Percentiles rank a stretch among this genome's conserved stretches.
phyloP scores from a whole-genome alignment of 1,140 invertebrate genomes.

The Camponotus floridanus region DNA sequence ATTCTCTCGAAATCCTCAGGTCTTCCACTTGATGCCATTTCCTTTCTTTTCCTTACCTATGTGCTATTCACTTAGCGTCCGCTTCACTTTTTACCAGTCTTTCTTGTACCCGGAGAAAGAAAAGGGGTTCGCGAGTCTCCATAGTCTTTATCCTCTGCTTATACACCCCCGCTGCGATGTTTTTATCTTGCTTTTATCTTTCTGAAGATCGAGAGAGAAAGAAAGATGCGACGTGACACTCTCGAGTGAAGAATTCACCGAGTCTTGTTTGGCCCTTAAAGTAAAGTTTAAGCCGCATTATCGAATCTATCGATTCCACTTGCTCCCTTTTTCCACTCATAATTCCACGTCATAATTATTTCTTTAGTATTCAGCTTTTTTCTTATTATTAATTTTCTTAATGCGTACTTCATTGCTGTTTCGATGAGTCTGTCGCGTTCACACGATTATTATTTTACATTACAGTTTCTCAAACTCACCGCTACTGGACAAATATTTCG shows the following conservation, averaged over 20 bases:
- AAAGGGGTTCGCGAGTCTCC: constrained; percentile 26
- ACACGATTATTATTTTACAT: constrained; percentile 16
- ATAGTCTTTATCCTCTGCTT: constrained; percentile 51
- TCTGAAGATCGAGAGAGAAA: neutral
- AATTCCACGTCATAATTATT: constrained; percentile 13
- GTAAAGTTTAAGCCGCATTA: constrained; percentile 73
- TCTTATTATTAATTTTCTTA: neutral
- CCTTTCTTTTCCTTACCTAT: constrained; percentile 34
- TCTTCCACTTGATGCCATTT: constrained; percentile 17
- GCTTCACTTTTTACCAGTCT: constrained; percentile 35
- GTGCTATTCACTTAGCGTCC: constrained; percentile 46
- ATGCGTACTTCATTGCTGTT: neutral
- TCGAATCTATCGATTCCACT: constrained; percentile 69
- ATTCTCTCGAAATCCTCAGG: constrained; percentile 26
- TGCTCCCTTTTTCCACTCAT: neutral
- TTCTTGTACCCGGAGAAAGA: neutral
- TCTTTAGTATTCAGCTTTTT: neutral
- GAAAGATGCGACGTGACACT: constrained; percentile 10
- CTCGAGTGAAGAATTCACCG: constrained; percentile 7
- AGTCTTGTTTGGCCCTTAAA: constrained; percentile 43
- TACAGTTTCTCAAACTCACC: neutral
- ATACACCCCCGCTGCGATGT: constrained; percentile 20
- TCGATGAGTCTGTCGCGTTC: constrained; percentile 5
- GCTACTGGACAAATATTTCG: neutral
- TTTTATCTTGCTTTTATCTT: constrained; percentile 59